Base-by-base conservation (phyloP, 2,113 vertebrate genomes). In the Picathartes gymnocephalus region DNA sequence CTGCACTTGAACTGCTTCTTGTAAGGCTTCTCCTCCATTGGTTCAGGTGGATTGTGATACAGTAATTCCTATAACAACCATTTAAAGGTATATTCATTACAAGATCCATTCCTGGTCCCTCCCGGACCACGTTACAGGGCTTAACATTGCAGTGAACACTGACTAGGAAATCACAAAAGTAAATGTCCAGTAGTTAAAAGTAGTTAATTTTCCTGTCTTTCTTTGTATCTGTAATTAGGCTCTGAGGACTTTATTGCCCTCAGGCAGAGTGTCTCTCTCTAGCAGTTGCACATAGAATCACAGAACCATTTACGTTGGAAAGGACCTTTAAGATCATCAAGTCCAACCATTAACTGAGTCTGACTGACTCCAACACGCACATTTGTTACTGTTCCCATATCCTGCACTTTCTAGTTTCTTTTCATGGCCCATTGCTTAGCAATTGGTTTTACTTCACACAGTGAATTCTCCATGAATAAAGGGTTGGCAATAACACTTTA, bases 361-460 rank as follows among this genome's bases (percentile, higher is more conserved):
- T 70, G 47, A 76, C 61, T 61, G 71, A 62, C 42, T 77, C 48
- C 35, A 70, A 37, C 12, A 37, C 17, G 39, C 27, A 40, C 56
- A 47, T 61, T 70, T 88, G 85, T 83, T 73, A 47, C 79, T 51
- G 15, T 78, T 93, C 69, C 85, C 58, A 47, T 61, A 64, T 57
- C 64, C 66, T 79, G 62, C 20, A 62, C 53, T 92, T 92, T 11
- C 47, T 64, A 5, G 45, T 42, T 91, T 90, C 42, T 88, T 92
- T 71, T 85, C 72, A 82, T 74, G 42, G 56, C 31, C 70, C 70
- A 71, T 61, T 95, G 77, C 77, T 89, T 86, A 65, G 73, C 60
- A 81, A 97, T 95, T 74, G 80, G 95, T 96, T 97, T 97, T 95
- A 70, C 65, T 93, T 95, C 86, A 76, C 61, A 45, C 33, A 8